Evolutionary conservation across 64 coral and sea anemone species (phyloP).

Genomic region (Pocillopora verrucosa): DNA sequence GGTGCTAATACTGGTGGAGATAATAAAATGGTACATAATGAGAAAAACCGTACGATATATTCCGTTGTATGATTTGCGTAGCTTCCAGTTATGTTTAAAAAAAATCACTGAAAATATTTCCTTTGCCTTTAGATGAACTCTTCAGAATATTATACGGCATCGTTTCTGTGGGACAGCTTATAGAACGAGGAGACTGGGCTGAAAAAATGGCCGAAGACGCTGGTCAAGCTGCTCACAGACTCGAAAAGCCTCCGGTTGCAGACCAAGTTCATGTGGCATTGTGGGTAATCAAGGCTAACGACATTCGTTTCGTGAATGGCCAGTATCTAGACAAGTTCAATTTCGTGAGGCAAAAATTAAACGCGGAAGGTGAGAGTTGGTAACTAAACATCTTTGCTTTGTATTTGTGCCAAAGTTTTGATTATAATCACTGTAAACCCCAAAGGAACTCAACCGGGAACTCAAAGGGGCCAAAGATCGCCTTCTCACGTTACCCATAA

Average conservation of each 20-base stretch:
- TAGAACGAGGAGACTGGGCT: conserved; percentile 47
- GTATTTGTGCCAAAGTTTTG: not conserved
- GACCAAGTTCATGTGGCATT: conserved; percentile 65
- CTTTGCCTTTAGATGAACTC: conserved; percentile 47
- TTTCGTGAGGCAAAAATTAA: conserved; percentile 58
- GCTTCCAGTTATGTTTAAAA: too few species aligned
- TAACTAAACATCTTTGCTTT: not conserved
- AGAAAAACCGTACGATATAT: too few species aligned
- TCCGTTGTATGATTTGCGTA: too few species aligned
- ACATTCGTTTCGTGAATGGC: conserved; percentile 61
- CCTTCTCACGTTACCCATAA: too few species aligned
- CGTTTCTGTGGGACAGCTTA: conserved; percentile 43
- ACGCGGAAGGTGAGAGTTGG: conserved; percentile 41
- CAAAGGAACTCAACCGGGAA: too few species aligned
- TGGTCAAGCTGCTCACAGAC: conserved; percentile 61
- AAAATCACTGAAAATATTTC: too few species aligned
- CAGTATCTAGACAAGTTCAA: conserved; percentile 71
- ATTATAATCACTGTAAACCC: too few species aligned
- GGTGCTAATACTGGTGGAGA: too few species aligned
- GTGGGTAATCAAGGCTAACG: conserved; percentile 83
- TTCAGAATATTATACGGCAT: conserved; percentile 78
- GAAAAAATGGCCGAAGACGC: conserved; percentile 15
- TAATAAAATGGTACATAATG: too few species aligned
- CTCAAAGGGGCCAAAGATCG: too few species aligned
- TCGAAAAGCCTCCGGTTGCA: conserved; percentile 67